Percentiles rank a stretch among this genome's conserved stretches.
Conservation (phyloP, 2,888 invertebrate species). For the Orthosia incerta region DNA sequence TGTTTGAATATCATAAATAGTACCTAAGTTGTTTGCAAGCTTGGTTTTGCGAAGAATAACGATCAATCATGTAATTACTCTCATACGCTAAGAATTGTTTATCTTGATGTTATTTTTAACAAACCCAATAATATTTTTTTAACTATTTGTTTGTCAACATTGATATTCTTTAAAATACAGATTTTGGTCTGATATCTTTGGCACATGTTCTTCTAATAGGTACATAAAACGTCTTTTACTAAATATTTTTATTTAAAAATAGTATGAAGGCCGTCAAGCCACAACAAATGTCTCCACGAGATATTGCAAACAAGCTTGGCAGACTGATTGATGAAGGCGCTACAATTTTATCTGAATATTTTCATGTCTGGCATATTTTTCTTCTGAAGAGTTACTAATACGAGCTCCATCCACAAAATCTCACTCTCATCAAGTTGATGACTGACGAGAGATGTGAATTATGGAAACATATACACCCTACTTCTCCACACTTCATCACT, state of each 20-base stretch:
- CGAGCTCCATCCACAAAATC: neutral
- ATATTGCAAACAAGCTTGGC: slow-evolving; percentile 10
- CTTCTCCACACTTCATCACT: too few species aligned
- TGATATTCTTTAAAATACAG: neutral
- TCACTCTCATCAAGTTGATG: too few species aligned
- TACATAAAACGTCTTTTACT: neutral
- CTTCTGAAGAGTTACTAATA: neutral
- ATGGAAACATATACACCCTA: too few species aligned
- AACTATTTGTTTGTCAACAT: slow-evolving; percentile 3
- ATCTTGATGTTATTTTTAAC: slow-evolving; percentile 3
- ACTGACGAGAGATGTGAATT: too few species aligned
- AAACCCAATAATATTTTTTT: neutral
- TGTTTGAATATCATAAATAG: slow-evolving; percentile 12
- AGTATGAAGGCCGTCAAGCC: slow-evolving; percentile 23
- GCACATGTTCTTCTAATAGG: neutral
- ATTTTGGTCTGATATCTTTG: neutral
- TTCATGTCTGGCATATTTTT: neutral
- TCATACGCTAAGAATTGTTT: neutral
- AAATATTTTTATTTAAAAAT: slow-evolving; percentile 24
- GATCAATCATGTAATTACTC: slow-evolving; percentile 36
- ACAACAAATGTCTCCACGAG: neutral
- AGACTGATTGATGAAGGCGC: slow-evolving; percentile 16
- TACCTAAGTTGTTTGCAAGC: neutral
- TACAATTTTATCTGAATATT: neutral
- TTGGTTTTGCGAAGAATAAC: slow-evolving; percentile 16